Evolutionary conservation across 2,113 vertebrate genomes (phyloP), one percentile per base, ranked within the genome.

Genomic region (Centrocercus urophasianus): DNA sequence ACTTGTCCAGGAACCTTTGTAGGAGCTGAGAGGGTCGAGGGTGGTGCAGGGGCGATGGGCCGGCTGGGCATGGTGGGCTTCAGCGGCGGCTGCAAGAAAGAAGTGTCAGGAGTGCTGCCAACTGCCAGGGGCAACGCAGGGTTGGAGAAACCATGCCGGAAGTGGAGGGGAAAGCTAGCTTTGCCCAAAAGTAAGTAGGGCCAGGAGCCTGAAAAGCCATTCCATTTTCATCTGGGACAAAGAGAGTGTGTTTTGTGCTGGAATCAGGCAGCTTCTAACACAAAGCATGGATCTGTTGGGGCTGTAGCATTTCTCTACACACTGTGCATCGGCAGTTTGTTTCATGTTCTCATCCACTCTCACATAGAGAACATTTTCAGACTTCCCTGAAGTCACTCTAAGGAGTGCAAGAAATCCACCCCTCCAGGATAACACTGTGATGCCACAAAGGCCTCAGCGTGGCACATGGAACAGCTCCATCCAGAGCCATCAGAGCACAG

Each of bases 1-100:
- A 99, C 99, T 93, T 99, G 99, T 56, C 98, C 98, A 38, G 99
- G 98, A 93, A 99, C 98, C 96, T 99, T 99, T 15, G 99, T 94
- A 34, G 98, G 98, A 88, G 98, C 98, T 12, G 99, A 97, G 73
- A 99, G 98, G 96, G 98, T 98, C 74, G 98, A 98, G 63, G 98
- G 98, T 70, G 99, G 99, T 93, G 99, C 99, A 74, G 99, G 99
- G 95, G 99, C 99, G 91, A 99, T 99, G 86, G 99, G 99, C 84
- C 99, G 98, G 97, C 99, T 99, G 76, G 99, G 98, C 97, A 99
- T 98, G 56, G 98, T 97, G 50, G 99, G 98, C 97, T 99, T 99
- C 96, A 99, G 73, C 48, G 98, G 98, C 17, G 98, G 98, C 99
- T 99, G 48, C 65, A 94, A 96, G 75, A 95, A 90, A 96, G 78